Evolutionary conservation across 2,797 vertebrate species (phyloP).

Genomic region (Naso thynnoides): DNA sequence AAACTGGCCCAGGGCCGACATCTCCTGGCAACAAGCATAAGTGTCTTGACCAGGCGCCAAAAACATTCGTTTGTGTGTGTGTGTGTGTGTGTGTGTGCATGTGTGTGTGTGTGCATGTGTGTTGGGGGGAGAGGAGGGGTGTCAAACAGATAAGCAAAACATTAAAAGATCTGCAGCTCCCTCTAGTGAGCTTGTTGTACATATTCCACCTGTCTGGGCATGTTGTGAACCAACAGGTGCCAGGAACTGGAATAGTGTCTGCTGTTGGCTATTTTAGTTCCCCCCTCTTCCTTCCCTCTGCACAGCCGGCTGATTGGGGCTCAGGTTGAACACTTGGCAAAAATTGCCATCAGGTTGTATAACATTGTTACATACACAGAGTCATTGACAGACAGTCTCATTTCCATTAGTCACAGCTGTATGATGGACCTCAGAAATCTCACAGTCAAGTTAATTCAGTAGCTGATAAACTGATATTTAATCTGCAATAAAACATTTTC

Average conservation of each 20-base stretch:
- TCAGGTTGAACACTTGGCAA: not conserved
- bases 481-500: not conserved
- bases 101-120: slow-evolving; percentile 1
- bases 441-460: not conserved
- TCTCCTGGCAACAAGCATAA: slow-evolving; percentile 32
- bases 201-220: slow-evolving; percentile 28
- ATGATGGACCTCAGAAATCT: not conserved
- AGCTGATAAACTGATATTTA: not conserved
- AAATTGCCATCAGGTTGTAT: slow-evolving; percentile 1
- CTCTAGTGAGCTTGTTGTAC: slow-evolving; percentile 45
- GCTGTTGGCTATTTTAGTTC: slow-evolving; percentile 29
- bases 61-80: slow-evolving; percentile 7
- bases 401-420: not conserved
- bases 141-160: slow-evolving; percentile 19
- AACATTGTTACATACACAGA: not conserved
- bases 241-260: slow-evolving; percentile 18
- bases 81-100: slow-evolving; percentile 11
- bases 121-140: slow-evolving; percentile 2
- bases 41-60: not conserved
- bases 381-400: not conserved
- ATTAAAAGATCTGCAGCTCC: slow-evolving; percentile 42
- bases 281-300: not conserved
- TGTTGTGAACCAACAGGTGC: slow-evolving; percentile 37
- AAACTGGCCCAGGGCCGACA: slow-evolving; percentile 27
- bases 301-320: not conserved